These are phyloP conservation scores for Chondrosia reniformis DNA, from an alignment of 37 sponge, comb jelly and placozoan species.

Conservation along the genomic window DNA sequence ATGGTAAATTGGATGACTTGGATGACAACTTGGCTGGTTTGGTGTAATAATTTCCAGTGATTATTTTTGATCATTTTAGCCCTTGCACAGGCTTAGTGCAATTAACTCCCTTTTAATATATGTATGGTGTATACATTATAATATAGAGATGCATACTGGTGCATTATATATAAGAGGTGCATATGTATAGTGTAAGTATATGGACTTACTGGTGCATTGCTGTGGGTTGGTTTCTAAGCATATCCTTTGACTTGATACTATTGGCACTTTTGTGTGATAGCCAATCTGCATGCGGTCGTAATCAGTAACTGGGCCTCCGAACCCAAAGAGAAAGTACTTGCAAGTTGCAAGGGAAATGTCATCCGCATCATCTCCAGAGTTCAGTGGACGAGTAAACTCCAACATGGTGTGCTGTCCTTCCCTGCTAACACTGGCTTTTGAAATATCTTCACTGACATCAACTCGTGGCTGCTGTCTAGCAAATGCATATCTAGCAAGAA, in stretches of 20 bases:
- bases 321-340: constrained; percentile 38
- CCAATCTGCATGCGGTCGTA: background rate
- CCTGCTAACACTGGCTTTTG: background rate
- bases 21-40: no score
- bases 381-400: constrained; percentile 39
- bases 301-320: constrained; percentile 24
- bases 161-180: background rate
- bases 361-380: constrained; percentile 1
- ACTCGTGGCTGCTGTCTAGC: constrained; percentile 24
- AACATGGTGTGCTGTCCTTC: constrained; percentile 28
- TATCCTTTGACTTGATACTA: constrained; percentile 28
- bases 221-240: constrained; percentile 22
- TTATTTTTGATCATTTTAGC: no score
- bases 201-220: constrained; percentile 28
- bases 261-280: constrained; percentile 23
- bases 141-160: background rate
- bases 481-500: background rate
- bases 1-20: no score
- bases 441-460: constrained; percentile 35
- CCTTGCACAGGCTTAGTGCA: no score
- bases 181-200: background rate
- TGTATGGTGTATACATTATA: background rate
- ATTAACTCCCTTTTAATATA: background rate
- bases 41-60: no score
- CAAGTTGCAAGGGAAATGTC: constrained; percentile 35